phyloP scores from a whole-genome alignment of 2,113 vertebrate genomes.

The Grammomys dolichurus region DNA sequence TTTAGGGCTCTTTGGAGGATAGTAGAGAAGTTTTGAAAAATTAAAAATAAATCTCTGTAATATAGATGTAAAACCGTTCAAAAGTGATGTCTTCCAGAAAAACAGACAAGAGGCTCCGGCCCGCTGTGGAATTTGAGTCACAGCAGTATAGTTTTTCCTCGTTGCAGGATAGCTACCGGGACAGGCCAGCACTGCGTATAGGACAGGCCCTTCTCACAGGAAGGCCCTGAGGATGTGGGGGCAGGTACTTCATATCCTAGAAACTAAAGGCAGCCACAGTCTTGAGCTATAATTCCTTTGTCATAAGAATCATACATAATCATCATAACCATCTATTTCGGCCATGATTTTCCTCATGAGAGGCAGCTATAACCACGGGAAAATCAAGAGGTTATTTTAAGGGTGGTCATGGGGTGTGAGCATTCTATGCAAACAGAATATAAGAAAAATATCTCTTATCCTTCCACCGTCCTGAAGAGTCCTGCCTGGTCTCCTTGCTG shows the following conservation, averaged over 20 bases:
- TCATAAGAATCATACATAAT: not conserved
- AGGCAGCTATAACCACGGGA: not conserved
- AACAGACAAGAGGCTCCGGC: too few species aligned
- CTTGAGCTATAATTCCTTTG: not conserved
- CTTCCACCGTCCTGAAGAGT: too few species aligned
- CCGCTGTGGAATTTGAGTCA: not conserved
- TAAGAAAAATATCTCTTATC: not conserved
- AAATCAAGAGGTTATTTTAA: not conserved
- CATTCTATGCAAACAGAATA: not conserved
- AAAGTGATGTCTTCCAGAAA: constrained; percentile 21
- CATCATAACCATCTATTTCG: not conserved
- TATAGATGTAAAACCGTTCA: not conserved
- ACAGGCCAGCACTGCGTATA: rapidly evolving
- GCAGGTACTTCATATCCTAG: not conserved
- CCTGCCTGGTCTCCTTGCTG: too few species aligned
- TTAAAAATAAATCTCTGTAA: constrained; percentile 42
- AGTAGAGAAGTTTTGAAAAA: constrained; percentile 53
- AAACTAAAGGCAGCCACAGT: not conserved
- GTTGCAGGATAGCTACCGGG: too few species aligned
- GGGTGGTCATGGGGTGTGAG: not conserved
- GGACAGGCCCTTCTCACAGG: not conserved
- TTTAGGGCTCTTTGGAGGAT: not conserved
- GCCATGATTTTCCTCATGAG: not conserved
- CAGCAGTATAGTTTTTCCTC: not conserved
- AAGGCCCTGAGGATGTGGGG: not conserved